A percentile compares a stretch with the other conserved stretches of the same genome.
phyloP scores from a whole-genome alignment of 2,888 invertebrate genomes.

The Pristionchus maxplancki region DNA sequence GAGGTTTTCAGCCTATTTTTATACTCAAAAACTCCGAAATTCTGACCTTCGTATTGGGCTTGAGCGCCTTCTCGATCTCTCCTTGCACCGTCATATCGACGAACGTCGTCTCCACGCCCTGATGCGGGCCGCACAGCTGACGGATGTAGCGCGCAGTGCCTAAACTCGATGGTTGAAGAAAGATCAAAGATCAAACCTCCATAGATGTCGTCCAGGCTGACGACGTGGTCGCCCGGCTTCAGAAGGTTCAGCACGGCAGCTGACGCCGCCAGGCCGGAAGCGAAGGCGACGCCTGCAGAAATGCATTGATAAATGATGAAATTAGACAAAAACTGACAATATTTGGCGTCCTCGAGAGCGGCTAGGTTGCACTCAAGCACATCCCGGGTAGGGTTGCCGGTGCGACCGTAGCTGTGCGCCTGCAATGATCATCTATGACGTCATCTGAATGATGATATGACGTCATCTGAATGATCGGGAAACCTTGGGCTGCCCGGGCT shows the following conservation, averaged over 20 bases:
- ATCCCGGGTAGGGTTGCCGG: constrained; percentile 94
- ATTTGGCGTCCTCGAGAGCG: constrained; percentile 90
- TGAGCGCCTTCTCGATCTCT: constrained; percentile 84
- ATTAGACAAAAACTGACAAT: constrained; percentile 80
- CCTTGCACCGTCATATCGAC: constrained; percentile 85
- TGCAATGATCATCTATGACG: constrained; percentile 67
- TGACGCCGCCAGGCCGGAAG: constrained; percentile 91
- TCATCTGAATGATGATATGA: too few relatives aligned
- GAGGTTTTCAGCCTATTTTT: not conserved
- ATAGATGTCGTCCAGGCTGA: constrained; percentile 93
- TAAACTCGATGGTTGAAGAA: too few relatives aligned
- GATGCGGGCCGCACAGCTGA: constrained; percentile 80
- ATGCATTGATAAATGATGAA: too few relatives aligned
- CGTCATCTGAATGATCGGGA: too few relatives aligned
- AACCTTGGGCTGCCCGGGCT: constrained; percentile 88
- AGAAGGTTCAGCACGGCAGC: constrained; percentile 87
- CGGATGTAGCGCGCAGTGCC: constrained; percentile 80
- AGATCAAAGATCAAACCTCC: too few relatives aligned
- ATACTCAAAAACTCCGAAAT: too few relatives aligned
- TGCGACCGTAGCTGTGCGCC: constrained; percentile 85
- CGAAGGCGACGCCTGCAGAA: constrained; percentile 82
- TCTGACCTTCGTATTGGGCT: constrained; percentile 89
- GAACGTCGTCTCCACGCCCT: constrained; percentile 81
- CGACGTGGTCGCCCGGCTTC: constrained; percentile 89
- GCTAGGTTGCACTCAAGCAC: constrained; percentile 92